Evolutionary conservation across 37 sponge, comb jelly and placozoan genomes (phyloP).

Genomic region (Diacarnus erythraeanus): DNA sequence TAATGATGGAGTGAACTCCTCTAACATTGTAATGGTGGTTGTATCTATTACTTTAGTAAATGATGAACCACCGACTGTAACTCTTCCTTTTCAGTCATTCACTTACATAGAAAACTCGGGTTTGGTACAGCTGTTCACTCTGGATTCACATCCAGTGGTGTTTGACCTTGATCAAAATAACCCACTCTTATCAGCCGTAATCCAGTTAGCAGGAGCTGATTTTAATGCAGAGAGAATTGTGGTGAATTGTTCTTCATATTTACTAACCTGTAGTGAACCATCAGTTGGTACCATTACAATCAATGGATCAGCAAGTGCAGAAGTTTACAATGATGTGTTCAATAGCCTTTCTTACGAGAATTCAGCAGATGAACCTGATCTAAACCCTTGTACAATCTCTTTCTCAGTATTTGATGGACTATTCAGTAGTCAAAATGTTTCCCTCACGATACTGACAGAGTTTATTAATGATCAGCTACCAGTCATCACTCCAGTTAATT

Average conservation of each 20-base stretch:
- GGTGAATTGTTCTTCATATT: not conserved
- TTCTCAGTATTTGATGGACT: conserved; percentile 48
- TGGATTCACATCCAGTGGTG: conserved; percentile 1
- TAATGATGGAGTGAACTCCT: conserved; percentile 13
- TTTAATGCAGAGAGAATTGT: conserved; percentile 1
- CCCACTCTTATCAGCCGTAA: not conserved
- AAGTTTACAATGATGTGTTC: conserved; percentile 22
- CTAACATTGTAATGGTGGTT: conserved; percentile 12
- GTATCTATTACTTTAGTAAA: conserved; percentile 38
- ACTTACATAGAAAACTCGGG: conserved; percentile 42
- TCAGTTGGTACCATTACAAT: conserved; percentile 25
- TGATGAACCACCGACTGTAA: conserved; percentile 30
- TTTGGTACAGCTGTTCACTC: conserved; percentile 15
- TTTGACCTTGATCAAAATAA: conserved; percentile 39
- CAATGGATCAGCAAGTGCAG: conserved; percentile 15
- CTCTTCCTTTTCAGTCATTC: conserved; percentile 20
- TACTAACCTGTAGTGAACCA: not conserved
- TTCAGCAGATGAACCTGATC: conserved; percentile 23
- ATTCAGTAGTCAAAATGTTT: not conserved
- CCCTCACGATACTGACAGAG: conserved; percentile 26
- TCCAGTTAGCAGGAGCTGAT: conserved; percentile 20
- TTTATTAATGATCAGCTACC: conserved; percentile 61
- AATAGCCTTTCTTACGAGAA: conserved; percentile 31
- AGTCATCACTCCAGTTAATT: conserved; percentile 5
- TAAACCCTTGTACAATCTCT: not conserved